phyloP scores from a whole-genome alignment of 2,888 invertebrate genomes.

The Nemotelus nigrinus region DNA sequence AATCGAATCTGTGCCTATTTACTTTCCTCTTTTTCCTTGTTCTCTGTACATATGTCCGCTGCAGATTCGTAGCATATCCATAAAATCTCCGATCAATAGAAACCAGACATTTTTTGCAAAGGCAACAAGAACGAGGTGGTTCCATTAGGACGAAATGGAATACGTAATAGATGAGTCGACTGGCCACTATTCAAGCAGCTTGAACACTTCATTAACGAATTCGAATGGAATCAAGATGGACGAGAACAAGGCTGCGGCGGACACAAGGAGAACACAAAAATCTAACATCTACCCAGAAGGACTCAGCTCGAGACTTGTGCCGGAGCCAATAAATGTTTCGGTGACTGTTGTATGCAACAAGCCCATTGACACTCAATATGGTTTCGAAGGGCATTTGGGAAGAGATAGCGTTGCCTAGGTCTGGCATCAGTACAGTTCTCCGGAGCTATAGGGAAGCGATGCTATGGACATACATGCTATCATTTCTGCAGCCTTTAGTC shows the following conservation, averaged over 20 bases:
- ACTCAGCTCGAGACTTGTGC: background rate
- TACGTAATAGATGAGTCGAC: constrained; percentile 33
- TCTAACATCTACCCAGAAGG: no score
- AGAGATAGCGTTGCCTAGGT: background rate
- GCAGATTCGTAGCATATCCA: background rate
- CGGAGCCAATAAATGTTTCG: constrained; percentile 19
- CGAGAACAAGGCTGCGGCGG: background rate
- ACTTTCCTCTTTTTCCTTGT: background rate
- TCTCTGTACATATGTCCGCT: background rate
- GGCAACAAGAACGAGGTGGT: background rate
- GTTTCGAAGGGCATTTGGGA: constrained; percentile 7
- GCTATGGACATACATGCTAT: constrained; percentile 1
- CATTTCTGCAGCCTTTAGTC: background rate
- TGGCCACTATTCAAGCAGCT: constrained; percentile 23
- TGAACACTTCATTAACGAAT: constrained; percentile 43
- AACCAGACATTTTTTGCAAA: constrained; percentile 16
- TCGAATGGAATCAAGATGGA: background rate
- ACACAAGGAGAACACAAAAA: no score
- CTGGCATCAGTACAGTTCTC: background rate
- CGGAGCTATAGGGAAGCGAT: constrained; percentile 27
- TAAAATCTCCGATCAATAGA: constrained; percentile 36
- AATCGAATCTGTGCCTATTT: background rate
- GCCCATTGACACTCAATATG: constrained; percentile 40
- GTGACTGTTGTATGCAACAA: constrained; percentile 28
- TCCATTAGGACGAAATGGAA: constrained; percentile 32